These are phyloP conservation scores for Semnornis frantzii DNA, from an alignment of 2,113 vertebrate genomes.

Conservation along the genomic window DNA sequence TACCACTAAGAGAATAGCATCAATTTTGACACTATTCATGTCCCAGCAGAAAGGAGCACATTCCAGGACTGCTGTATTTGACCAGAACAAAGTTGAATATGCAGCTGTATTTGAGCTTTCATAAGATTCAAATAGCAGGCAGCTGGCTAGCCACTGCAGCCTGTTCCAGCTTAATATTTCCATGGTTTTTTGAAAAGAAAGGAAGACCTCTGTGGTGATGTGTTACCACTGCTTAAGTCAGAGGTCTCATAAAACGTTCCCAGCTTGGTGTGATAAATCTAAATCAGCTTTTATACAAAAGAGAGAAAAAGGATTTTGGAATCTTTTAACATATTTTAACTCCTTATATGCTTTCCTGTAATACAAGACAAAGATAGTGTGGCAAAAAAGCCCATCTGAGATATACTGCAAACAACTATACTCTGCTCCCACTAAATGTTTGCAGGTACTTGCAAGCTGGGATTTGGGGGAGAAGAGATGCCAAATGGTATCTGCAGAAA, in stretches of 20 bases:
- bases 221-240: neutral
- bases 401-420: neutral
- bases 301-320: neutral
- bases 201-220: neutral
- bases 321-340: neutral
- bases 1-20: neutral
- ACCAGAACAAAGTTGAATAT: slow-evolving; percentile 35
- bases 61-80: neutral
- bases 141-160: slow-evolving; percentile 19
- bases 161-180: slow-evolving; percentile 2
- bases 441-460: neutral
- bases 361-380: neutral
- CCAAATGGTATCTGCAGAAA: neutral
- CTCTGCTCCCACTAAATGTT: neutral
- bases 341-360: neutral
- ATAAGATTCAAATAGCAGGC: slow-evolving; percentile 34
- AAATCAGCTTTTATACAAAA: neutral
- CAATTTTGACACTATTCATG: slow-evolving; percentile 38
- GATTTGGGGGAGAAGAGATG: neutral
- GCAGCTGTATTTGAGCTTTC: slow-evolving; percentile 45
- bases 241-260: slow-evolving; percentile 4
- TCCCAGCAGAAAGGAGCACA: neutral
- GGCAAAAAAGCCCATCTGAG: neutral
- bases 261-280: neutral
- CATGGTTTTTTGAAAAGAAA: neutral